These are phyloP conservation scores for Semotilus atromaculatus DNA, from an alignment of 2,797 vertebrate species.

Conservation along the genomic window DNA sequence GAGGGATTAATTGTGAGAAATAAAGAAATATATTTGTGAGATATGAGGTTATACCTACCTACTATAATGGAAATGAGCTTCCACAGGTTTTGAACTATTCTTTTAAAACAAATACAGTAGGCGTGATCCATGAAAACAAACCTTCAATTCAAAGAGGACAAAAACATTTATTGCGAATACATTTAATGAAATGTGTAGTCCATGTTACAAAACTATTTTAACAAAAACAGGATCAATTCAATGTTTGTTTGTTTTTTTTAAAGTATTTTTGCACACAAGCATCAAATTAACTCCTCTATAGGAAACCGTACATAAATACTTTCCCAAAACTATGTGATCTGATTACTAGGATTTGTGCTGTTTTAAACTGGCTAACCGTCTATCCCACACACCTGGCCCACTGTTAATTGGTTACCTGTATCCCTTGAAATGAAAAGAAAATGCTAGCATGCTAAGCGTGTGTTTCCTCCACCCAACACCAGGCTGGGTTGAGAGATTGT, in stretches of 20 bases:
- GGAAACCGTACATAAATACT: constrained; percentile 68
- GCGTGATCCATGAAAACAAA: background rate
- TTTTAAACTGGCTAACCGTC: constrained; percentile 61
- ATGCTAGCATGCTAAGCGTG: constrained; percentile 67
- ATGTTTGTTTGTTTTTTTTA: constrained; percentile 70
- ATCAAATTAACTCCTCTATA: constrained; percentile 70
- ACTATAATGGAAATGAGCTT: background rate
- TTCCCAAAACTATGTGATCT: constrained; percentile 65
- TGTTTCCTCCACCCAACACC: constrained; percentile 73
- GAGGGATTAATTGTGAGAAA: no score
- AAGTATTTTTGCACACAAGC: constrained; percentile 73
- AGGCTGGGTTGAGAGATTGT: constrained; percentile 73
- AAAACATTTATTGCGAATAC: constrained; percentile 69
- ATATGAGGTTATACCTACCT: background rate
- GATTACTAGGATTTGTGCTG: constrained; percentile 71
- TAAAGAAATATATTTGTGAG: no score
- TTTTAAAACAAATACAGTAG: background rate
- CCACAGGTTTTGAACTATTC: background rate
- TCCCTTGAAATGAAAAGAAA: constrained; percentile 73
- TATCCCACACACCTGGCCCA: constrained; percentile 28
- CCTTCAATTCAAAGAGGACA: background rate
- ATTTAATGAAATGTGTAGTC: constrained; percentile 76
- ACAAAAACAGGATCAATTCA: constrained; percentile 80
- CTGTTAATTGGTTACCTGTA: constrained; percentile 15
- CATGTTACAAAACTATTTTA: constrained; percentile 75